Base-by-base conservation (phyloP, 2,888 invertebrate genomes). In the Stenoptilia bipunctidactyla region DNA sequence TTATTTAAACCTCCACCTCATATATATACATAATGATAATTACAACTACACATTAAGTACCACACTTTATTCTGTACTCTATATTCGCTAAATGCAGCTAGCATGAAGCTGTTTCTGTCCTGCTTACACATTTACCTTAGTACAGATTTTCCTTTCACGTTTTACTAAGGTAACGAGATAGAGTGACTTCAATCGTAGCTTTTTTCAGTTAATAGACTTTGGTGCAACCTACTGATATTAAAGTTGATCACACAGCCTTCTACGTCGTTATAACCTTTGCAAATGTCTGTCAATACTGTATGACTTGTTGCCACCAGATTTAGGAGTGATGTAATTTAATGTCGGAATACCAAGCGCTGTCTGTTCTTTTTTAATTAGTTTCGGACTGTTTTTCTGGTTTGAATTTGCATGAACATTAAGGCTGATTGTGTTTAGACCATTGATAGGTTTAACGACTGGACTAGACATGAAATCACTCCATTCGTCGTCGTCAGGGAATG, bases 391-490 rank as follows among this genome's bases (percentile, higher is more conserved):
- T 55, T 79, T 80, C 40, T 79, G 75, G 49, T 61, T 69, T n/a
- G 66, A 65, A 61, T 75, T 80, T 1, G 77, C 74, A 46, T 82
- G 72, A 40, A 83, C 83, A 49, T 82, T 82, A 14, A 79, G 62
- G 54, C 83, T 83, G 46, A 83, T 83, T 2, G 83, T 83, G 49
- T 76, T 82, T 42, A 83, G 58, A 15, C 82, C 82, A 44, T 82
- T 83, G 47, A 69, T 72, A 1, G 79, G 68, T 47, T 74, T 76
- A 1, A 76, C 64, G 51, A 59, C 71, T 1, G 83, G 67, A 47
- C 79, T 83, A 1, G 83, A 83, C 27, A 84, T 76, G 45, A 84
- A 85, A 41, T 85, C 84, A 27, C 79, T 77, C 85, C 85, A 85
- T 52, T 84, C 84, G 40, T 84, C 85, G 38, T 79, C 80, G 40